phyloP scores from a whole-genome alignment of 2,113 vertebrate genomes.

The Plecturocebus donacophilus region DNA sequence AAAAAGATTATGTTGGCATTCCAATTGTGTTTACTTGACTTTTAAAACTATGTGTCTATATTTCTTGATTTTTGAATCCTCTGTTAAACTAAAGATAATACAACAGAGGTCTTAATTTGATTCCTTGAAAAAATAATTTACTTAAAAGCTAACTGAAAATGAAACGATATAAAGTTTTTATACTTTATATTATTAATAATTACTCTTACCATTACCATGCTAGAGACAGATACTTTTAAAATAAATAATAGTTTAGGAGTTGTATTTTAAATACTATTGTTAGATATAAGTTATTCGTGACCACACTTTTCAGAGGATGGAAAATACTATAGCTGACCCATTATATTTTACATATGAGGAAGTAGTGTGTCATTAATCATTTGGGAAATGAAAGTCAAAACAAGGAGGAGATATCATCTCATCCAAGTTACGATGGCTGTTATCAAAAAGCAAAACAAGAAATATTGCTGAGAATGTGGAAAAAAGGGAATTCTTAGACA shows the following conservation, averaged over 20 bases:
- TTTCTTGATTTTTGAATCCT: neutral
- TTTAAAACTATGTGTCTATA: neutral
- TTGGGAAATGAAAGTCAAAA: neutral
- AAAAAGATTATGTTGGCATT: neutral
- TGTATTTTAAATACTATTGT: constrained; percentile 5
- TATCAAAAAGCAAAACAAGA: neutral
- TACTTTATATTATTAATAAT: neutral
- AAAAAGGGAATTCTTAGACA: neutral
- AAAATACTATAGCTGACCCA: neutral
- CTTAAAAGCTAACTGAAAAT: neutral
- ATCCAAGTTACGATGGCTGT: neutral
- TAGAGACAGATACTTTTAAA: neutral
- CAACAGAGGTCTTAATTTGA: neutral
- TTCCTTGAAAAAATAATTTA: neutral
- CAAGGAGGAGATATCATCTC: neutral
- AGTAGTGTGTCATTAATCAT: neutral
- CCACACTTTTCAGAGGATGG: neutral
- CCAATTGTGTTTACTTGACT: neutral
- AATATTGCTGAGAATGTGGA: neutral
- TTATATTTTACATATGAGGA: neutral
- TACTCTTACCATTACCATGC: neutral
- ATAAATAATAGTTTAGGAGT: neutral
- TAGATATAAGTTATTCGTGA: neutral
- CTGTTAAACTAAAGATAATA: neutral
- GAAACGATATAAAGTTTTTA: neutral